These are phyloP conservation scores for Alouatta palliata DNA, from an alignment of 2,113 vertebrate genomes.

Conservation along the genomic window DNA sequence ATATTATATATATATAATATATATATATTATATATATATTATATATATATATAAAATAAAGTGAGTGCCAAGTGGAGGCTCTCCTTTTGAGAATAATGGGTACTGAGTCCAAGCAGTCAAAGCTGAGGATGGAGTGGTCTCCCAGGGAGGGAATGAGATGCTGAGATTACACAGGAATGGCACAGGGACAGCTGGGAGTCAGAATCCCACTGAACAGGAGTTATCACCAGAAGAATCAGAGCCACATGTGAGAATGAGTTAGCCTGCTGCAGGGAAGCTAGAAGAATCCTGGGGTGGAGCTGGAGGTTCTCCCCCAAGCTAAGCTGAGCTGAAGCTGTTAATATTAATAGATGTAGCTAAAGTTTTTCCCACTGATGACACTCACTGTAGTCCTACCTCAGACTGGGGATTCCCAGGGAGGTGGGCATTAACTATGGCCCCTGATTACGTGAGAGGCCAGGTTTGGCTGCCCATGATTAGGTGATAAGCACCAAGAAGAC, in stretches of 20 bases:
- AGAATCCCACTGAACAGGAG: neutral
- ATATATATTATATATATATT: too few species aligned
- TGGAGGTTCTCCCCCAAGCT: neutral
- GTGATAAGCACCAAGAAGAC: neutral
- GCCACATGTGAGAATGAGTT: neutral
- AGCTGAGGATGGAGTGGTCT: neutral
- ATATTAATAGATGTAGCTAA: neutral
- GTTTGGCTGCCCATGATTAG: neutral
- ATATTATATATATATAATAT: too few species aligned
- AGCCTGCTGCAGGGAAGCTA: neutral
- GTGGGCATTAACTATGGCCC: neutral
- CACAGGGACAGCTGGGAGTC: neutral
- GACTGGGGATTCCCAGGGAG: neutral
- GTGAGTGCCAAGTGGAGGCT: neutral
- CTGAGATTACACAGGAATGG: neutral
- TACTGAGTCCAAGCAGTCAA: neutral
- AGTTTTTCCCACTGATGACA: neutral
- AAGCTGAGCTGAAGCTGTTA: neutral
- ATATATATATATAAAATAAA: neutral
- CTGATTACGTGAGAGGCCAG: neutral
- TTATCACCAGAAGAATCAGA: neutral
- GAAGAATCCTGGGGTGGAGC: neutral
- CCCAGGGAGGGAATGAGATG: neutral
- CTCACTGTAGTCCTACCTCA: neutral
- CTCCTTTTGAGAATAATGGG: neutral